Evolutionary conservation across 1,140 invertebrate genomes (phyloP).

Genomic region (Saxidomus purpurata): DNA sequence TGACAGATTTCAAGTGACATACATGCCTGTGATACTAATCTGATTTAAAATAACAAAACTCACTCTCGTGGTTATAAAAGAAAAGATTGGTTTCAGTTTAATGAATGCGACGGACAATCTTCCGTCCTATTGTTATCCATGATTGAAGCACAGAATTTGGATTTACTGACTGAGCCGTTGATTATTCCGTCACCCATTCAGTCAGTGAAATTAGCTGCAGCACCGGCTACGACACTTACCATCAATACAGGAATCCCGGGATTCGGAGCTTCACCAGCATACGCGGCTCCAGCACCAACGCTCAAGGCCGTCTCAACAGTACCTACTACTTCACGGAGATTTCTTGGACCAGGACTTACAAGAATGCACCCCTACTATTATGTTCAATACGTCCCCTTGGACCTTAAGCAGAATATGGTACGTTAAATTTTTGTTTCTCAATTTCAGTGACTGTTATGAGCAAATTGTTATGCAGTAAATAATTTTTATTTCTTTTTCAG

Average conservation of each 20-base stretch:
- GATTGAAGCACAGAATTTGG: slow-evolving; percentile 65
- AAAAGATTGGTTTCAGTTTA: slow-evolving; percentile 1
- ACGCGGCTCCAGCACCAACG: slow-evolving; percentile 54
- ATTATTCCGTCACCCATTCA: slow-evolving; percentile 41
- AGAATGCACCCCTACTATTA: slow-evolving; percentile 84
- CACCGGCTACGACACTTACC: slow-evolving; percentile 15
- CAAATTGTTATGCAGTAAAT: not conserved
- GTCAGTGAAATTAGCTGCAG: slow-evolving; percentile 32
- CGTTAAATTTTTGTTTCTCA: not conserved
- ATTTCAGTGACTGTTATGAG: not conserved
- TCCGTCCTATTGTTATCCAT: slow-evolving; percentile 59
- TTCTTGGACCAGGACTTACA: slow-evolving; percentile 68
- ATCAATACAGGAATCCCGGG: slow-evolving; percentile 63
- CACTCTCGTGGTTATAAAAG: slow-evolving; percentile 11
- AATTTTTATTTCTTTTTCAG: not conserved
- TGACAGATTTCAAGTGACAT: slow-evolving; percentile 21
- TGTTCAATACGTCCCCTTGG: slow-evolving; percentile 81
- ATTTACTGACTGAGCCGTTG: slow-evolving; percentile 60
- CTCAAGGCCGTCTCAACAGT: slow-evolving; percentile 41
- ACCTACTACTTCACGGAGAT: slow-evolving; percentile 39
- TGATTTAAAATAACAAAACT: not conserved
- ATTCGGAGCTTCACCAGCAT: slow-evolving; percentile 10
- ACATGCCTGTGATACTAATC: slow-evolving; percentile 20
- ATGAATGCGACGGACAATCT: slow-evolving; percentile 20
- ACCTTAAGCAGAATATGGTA: slow-evolving; percentile 76